Evolutionary conservation across 2,888 invertebrate species (phyloP), one percentile per base, ranked within the genome.

Genomic region (Volucella inanis): DNA sequence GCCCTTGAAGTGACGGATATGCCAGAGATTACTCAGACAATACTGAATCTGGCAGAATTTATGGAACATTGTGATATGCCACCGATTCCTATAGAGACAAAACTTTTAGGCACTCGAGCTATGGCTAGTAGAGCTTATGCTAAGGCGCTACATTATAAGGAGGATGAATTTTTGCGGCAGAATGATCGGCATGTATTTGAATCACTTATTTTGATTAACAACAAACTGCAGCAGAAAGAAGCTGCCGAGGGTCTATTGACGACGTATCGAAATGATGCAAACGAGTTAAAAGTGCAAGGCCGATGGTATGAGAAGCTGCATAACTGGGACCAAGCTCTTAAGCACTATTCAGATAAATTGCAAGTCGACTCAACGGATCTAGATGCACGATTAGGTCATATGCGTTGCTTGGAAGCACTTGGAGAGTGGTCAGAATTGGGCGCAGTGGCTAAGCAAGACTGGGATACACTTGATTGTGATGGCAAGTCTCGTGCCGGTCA

Each of bases 11-110:
- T 98, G 0, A 97, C 98, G 4, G 98, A 98, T 90, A 95, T 98
- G 71, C 98, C 98, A 0, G 99, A 99, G 91, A 96, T 99, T 55
- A 98, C 98, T 0, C 99, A 99, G 90, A 98, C 98, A 0, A 96
- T 99, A 83, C 93, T 99, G 12, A 99, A 99, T 93, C 93, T 99
- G 85, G 99, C 99, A 0, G 99, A 99, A 92, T 99, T 99, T 90
- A 99, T 99, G 98, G 99, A 99, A 89, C 99, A 99, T 90, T 99
- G 99, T 89, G 99, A 99, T 90, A 96, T 97, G 90, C 98, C 98
- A 31, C 96, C 98, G 0, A 92, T 99, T 84, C 98, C 99, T 0
- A 94, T 99, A 80, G 96, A 98, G 80, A 95, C 97, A 0, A 95
- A 96, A 79, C 92, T 98, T 64, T 93, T 99, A 0, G 98, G 99